Evolutionary conservation across 1,140 invertebrate species (phyloP).

Genomic region (silkworm (Bombyx mori)): DNA sequence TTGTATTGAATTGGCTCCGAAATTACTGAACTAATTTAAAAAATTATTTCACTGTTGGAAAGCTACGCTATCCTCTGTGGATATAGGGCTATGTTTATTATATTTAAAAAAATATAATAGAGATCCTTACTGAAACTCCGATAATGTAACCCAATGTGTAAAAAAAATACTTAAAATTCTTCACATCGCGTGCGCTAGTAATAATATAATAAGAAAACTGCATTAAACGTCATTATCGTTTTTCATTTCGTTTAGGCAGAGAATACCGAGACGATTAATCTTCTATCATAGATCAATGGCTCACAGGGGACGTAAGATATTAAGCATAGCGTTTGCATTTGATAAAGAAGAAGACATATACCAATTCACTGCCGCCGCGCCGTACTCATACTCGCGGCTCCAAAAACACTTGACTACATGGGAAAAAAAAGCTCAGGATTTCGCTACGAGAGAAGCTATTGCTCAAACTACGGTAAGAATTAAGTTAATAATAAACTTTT

Average conservation of each 20-base stretch:
- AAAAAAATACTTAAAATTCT: not conserved
- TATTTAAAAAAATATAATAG: no score
- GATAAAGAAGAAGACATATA: conserved; percentile 94
- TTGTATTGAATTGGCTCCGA: no score
- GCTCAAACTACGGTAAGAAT: conserved; percentile 79
- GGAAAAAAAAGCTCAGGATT: conserved; percentile 73
- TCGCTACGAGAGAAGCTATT: conserved; percentile 79
- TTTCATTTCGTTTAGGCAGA: conserved; percentile 75
- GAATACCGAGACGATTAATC: conserved; percentile 87
- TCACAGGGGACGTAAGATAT: conserved; percentile 92
- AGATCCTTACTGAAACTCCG: no score
- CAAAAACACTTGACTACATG: conserved; percentile 87
- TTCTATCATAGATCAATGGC: conserved; percentile 94
- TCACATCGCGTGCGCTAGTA: no score
- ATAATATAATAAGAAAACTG: no score
- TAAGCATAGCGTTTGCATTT: conserved; percentile 95
- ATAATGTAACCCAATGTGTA: no score
- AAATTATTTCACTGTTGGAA: not conserved
- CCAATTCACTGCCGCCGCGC: conserved; percentile 93
- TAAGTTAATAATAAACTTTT: not conserved
- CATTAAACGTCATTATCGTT: not conserved
- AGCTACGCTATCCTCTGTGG: no score
- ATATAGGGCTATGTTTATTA: no score
- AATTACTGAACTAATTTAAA: not conserved
- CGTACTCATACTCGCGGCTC: conserved; percentile 93